Evolutionary conservation across 1,140 invertebrate genomes (phyloP).

Genomic region (Ips nitidus): DNA sequence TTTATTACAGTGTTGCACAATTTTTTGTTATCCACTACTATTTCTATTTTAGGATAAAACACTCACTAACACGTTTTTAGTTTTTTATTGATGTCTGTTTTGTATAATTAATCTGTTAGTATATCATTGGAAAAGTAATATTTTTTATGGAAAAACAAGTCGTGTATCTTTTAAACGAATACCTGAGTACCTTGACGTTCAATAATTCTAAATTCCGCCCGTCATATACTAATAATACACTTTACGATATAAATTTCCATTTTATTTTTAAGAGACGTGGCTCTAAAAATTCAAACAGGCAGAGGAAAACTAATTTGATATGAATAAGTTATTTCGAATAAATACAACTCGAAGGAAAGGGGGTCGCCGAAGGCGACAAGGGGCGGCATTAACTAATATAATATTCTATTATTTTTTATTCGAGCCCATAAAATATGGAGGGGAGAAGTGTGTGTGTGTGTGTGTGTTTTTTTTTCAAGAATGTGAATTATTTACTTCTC

Average conservation of each 20-base stretch:
- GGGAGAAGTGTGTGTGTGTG: constrained; percentile 40
- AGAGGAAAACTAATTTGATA: constrained; percentile 50
- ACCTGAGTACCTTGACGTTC: constrained; percentile 27
- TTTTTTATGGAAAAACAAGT: no score
- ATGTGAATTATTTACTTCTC: no score
- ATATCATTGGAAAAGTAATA: no score
- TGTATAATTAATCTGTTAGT: no score
- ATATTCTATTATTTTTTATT: constrained; percentile 51
- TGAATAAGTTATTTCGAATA: constrained; percentile 50
- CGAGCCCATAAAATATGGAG: constrained; percentile 46
- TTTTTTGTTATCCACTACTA: no score
- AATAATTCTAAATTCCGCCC: constrained; percentile 42
- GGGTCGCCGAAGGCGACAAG: constrained; percentile 32
- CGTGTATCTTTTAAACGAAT: neutral
- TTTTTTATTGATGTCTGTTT: no score
- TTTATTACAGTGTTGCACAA: no score
- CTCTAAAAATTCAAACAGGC: constrained; percentile 45
- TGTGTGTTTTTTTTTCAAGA: no score
- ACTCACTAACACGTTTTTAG: no score
- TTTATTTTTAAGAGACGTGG: constrained; percentile 42
- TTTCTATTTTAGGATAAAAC: no score
- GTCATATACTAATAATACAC: constrained; percentile 37
- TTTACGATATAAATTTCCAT: constrained; percentile 45
- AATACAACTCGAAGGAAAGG: constrained; percentile 38
- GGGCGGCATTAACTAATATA: constrained; percentile 48